phyloP scores from a whole-genome alignment of 2,113 vertebrate genomes.

The Pampusana beccarii region DNA sequence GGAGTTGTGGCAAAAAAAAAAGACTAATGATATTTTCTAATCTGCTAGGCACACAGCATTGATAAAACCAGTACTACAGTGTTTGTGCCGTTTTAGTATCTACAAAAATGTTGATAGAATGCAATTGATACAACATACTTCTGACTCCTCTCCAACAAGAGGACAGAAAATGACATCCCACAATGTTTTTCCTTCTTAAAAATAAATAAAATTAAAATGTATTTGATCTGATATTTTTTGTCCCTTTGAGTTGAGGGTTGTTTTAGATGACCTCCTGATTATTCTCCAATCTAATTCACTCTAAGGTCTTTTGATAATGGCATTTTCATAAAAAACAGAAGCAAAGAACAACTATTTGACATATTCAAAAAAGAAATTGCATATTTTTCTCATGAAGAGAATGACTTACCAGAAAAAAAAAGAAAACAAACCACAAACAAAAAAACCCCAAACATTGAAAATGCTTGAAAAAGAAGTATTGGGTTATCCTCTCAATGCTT shows the following conservation, averaged over 20 bases:
- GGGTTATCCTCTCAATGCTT: not conserved
- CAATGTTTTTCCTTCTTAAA: not conserved
- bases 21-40: not conserved
- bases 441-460: no score
- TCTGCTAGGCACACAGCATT: not conserved
- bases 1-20: not conserved
- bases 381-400: not conserved
- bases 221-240: not conserved
- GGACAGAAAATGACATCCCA: not conserved
- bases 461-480: not conserved
- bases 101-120: not conserved
- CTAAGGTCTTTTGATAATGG: not conserved
- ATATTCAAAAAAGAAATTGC: not conserved
- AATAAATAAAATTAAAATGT: not conserved
- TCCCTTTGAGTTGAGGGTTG: not conserved
- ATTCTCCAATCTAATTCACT: not conserved
- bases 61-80: fast-evolving
- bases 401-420: not conserved
- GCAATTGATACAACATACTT: not conserved
- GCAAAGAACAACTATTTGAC: not conserved
- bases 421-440: no score
- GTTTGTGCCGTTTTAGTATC: not conserved
- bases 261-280: not conserved
- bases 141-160: not conserved
- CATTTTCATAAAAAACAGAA: not conserved